Evolutionary conservation across 2,888 invertebrate species (phyloP).

Genomic region (Diarsia rubi): DNA sequence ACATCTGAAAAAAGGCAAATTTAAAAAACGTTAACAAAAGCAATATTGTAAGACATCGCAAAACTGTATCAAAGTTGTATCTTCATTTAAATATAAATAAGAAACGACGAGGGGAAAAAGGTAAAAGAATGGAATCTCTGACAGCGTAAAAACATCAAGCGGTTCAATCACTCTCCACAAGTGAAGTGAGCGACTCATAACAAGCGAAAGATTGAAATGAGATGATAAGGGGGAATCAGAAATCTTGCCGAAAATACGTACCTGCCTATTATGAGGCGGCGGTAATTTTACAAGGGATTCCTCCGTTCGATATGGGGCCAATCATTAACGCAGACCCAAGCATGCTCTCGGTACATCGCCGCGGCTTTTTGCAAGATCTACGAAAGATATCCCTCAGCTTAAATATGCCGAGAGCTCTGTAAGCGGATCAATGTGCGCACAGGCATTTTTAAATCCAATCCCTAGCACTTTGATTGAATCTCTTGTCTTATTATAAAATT

Average conservation of each 20-base stretch:
- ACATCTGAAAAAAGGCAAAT: constrained; percentile 18
- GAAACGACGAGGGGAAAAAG: constrained; percentile 71
- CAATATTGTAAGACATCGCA: constrained; percentile 52
- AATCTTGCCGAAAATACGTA: constrained; percentile 89
- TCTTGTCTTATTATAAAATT: constrained; percentile 70
- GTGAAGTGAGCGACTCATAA: constrained; percentile 85
- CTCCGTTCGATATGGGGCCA: constrained; percentile 86
- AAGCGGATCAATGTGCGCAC: constrained; percentile 81
- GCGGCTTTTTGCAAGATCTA: constrained; percentile 84
- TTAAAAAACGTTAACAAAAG: constrained; percentile 46
- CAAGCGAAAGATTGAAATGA: constrained; percentile 89
- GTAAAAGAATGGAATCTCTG: constrained; percentile 74
- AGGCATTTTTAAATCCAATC: constrained; percentile 76
- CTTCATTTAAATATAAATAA: constrained; percentile 79
- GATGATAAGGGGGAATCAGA: constrained; percentile 87
- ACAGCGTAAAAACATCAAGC: constrained; percentile 79
- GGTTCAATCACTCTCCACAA: constrained; percentile 81
- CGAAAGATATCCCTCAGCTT: constrained; percentile 80
- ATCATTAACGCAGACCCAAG: constrained; percentile 84
- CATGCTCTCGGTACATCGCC: constrained; percentile 77
- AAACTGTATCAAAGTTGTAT: constrained; percentile 70
- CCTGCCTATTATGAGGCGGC: constrained; percentile 86
- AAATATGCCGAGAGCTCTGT: constrained; percentile 80
- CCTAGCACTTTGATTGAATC: constrained; percentile 64
- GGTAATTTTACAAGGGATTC: constrained; percentile 90